These are phyloP conservation scores for Manis crassicaudata DNA, from an alignment of 2,797 vertebrate genomes.

Conservation along the genomic window DNA sequence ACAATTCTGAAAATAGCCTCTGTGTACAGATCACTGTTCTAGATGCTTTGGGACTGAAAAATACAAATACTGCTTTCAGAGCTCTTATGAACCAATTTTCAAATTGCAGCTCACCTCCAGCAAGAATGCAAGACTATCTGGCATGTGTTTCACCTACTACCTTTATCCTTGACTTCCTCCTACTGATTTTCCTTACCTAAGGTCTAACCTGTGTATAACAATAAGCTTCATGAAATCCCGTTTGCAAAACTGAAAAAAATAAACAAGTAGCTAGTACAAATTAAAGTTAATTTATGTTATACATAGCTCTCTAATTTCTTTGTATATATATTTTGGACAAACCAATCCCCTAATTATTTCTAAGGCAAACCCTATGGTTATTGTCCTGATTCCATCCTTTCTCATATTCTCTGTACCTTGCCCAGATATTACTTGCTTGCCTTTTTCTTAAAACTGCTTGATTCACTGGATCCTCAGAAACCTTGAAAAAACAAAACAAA, in stretches of 20 bases:
- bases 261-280: background rate
- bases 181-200: background rate
- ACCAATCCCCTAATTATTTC: background rate
- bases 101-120: background rate
- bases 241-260: background rate
- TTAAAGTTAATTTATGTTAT: background rate
- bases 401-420: background rate
- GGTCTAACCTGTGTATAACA: background rate
- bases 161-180: background rate
- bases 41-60: slow-evolving; percentile 1
- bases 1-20: slow-evolving; percentile 1
- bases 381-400: background rate
- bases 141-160: background rate
- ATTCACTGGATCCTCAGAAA: background rate
- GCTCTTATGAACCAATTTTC: background rate
- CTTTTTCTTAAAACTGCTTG: background rate
- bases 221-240: background rate
- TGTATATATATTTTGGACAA: background rate
- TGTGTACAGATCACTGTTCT: background rate
- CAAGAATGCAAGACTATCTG: background rate
- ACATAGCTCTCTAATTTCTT: background rate
- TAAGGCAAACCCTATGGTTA: background rate
- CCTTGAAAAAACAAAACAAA: background rate
- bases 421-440: background rate
- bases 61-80: slow-evolving; percentile 24